Conservation (phyloP, 2,113 vertebrate genomes). For the Ictalurus furcatus region DNA sequence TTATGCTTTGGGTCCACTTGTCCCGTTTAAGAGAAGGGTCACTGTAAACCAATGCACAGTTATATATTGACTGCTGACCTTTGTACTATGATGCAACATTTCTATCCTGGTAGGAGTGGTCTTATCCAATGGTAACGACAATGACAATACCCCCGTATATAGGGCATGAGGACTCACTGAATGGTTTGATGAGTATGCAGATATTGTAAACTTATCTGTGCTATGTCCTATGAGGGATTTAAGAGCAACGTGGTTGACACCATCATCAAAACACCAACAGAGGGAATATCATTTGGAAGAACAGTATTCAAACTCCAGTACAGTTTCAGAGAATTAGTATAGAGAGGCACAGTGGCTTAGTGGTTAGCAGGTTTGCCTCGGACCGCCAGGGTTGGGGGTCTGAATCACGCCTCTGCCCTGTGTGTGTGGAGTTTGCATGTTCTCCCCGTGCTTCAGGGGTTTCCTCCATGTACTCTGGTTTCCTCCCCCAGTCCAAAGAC, state of each 20-base stretch:
- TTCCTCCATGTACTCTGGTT: no score
- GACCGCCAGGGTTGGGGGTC: no score
- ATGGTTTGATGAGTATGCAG: neutral
- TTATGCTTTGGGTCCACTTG: neutral
- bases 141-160: neutral
- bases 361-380: no score
- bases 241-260: neutral
- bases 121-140: neutral
- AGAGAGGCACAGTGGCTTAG: no score
- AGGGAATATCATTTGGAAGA: neutral
- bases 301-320: neutral
- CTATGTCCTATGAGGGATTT: neutral
- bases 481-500: no score
- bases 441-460: no score
- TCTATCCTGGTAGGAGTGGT: neutral
- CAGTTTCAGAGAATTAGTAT: neutral
- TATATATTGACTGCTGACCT: neutral
- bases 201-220: neutral
- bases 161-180: neutral
- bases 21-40: neutral
- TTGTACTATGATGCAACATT: neutral
- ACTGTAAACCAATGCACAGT: neutral
- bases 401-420: no score
- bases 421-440: no score
- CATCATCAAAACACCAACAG: neutral